These are phyloP conservation scores for Holacanthus passer DNA, from an alignment of 2,113 vertebrate genomes.

Conservation along the genomic window DNA sequence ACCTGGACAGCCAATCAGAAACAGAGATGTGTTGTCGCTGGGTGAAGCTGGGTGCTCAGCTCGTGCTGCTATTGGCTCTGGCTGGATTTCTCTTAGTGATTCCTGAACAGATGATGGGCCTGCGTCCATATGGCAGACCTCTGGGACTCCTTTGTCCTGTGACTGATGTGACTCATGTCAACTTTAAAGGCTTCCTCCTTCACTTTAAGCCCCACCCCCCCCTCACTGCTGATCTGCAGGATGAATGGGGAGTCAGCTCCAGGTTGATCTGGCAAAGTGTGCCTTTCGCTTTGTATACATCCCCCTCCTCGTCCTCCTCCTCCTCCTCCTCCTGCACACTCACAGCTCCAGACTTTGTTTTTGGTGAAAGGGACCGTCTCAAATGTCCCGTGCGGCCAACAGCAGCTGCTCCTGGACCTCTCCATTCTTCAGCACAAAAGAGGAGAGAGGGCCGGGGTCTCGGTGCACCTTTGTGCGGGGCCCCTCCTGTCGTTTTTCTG, in stretches of 20 bases:
- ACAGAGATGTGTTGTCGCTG: conserved; percentile 36
- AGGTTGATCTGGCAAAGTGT: conserved; percentile 80
- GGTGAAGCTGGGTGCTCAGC: conserved; percentile 31
- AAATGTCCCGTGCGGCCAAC: conserved; percentile 80
- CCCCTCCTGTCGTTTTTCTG: conserved; percentile 63
- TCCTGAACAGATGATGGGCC: conserved; percentile 67
- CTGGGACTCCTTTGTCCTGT: conserved; percentile 76
- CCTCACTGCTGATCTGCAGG: conserved; percentile 49
- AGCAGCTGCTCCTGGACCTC: conserved; percentile 81
- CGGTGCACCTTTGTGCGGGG: conserved; percentile 72
- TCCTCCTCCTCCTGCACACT: conserved; percentile 58
- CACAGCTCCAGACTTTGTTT: conserved; percentile 79
- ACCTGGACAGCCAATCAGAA: conserved; percentile 49
- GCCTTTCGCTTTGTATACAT: conserved; percentile 78
- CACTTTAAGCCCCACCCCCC: conserved; percentile 41
- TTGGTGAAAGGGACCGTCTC: conserved; percentile 80
- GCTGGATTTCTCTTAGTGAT: conserved; percentile 40
- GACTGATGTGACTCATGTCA: conserved; percentile 79
- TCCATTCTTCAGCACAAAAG: conserved; percentile 78
- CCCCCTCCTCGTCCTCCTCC: conserved; percentile 16
- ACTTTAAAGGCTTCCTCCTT: conserved; percentile 75
- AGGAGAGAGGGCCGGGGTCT: conserved; percentile 60
- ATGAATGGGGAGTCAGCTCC: conserved; percentile 60
- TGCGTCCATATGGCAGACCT: conserved; percentile 80
- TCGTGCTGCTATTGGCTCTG: conserved; percentile 45